Conservation (phyloP, 2,113 vertebrate species). For the Telmatochromis brachygnathus region DNA sequence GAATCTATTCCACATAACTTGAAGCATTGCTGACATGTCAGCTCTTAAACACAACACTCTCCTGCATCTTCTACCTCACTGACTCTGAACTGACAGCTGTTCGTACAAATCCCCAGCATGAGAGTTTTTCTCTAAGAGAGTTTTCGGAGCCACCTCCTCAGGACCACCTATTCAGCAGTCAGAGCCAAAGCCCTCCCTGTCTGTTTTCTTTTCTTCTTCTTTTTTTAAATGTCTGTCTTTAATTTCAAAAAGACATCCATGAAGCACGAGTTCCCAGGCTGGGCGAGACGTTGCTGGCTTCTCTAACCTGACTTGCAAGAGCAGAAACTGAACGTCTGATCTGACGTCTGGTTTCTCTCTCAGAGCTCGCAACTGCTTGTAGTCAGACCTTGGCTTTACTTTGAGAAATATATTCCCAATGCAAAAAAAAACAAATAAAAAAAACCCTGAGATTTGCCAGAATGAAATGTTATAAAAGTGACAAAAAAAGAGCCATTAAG, state of each 20-base stretch:
- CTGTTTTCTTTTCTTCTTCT: not conserved
- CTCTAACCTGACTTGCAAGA: not conserved
- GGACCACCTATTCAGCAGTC: not conserved
- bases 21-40: not conserved
- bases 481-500: not conserved
- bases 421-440: not conserved
- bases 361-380: not conserved
- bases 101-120: not conserved
- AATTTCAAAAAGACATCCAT: not conserved
- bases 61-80: not conserved
- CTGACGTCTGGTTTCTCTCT: not conserved
- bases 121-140: not conserved
- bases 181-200: not conserved
- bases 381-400: not conserved
- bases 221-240: not conserved
- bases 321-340: not conserved
- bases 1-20: not conserved
- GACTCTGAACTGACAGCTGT: not conserved
- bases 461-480: not conserved
- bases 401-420: not conserved
- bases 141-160: not conserved
- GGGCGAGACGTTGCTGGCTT: not conserved
- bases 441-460: fast-evolving
- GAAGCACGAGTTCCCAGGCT: not conserved
- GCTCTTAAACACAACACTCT: not conserved